Evolutionary conservation across 2,888 invertebrate genomes (phyloP).

Genomic region (Drymonia ruficornis): DNA sequence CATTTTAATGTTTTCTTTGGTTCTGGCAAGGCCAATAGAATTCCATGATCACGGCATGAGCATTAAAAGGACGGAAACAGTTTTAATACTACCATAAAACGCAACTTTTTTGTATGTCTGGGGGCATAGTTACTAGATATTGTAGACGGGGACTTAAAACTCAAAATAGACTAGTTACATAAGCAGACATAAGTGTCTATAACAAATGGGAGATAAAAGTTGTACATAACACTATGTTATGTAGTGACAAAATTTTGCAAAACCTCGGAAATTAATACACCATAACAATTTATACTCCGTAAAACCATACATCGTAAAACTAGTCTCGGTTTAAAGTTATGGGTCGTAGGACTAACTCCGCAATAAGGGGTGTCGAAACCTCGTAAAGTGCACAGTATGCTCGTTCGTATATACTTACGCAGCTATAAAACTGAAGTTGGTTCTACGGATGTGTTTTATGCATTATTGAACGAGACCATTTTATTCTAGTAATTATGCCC

Average conservation of each 20-base stretch:
- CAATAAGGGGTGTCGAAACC: slow-evolving; percentile 58
- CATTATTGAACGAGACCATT: background rate
- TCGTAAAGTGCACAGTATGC: slow-evolving; percentile 61
- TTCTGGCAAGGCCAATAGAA: background rate
- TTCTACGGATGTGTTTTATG: slow-evolving; percentile 27
- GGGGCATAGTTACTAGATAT: no score
- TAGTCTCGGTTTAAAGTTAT: slow-evolving; percentile 58
- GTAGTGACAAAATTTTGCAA: background rate
- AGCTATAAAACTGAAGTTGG: slow-evolving; percentile 55
- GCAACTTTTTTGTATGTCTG: no score
- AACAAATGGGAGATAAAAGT: no score
- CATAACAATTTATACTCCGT: slow-evolving; percentile 28
- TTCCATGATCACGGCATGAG: no score
- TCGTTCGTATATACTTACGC: slow-evolving; percentile 52
- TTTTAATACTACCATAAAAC: no score
- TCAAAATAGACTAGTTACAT: no score
- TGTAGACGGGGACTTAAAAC: no score
- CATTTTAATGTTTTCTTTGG: background rate
- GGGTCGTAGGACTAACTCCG: slow-evolving; percentile 62
- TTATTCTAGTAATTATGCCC: background rate
- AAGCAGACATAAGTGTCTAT: no score
- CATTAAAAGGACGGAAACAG: no score
- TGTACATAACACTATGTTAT: background rate
- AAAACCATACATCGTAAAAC: slow-evolving; percentile 63
- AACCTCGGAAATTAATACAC: background rate